phyloP scores from a whole-genome alignment of 2,797 vertebrate species.

The Chaetodon trifasciatus region DNA sequence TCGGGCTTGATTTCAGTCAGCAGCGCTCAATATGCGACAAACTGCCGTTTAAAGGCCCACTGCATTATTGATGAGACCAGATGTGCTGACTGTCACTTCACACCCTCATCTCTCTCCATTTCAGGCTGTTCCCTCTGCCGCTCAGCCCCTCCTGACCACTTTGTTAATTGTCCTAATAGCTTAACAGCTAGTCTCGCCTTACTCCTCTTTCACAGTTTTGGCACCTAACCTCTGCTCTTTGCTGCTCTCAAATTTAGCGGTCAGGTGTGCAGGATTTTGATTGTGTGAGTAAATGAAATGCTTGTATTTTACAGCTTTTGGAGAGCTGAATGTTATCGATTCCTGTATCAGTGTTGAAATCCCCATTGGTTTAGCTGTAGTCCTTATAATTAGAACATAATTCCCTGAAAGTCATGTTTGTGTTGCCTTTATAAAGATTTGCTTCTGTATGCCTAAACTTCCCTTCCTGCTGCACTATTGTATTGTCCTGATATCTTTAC shows the following conservation, averaged over 20 bases:
- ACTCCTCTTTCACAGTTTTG: conserved; percentile 47
- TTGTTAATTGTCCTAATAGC: conserved; percentile 82
- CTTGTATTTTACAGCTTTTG: conserved; percentile 22
- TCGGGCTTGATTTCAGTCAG: conserved; percentile 84
- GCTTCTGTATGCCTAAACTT: not conserved
- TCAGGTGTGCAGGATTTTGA: conserved; percentile 6
- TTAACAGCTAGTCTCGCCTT: conserved; percentile 71
- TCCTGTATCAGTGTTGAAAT: not conserved
- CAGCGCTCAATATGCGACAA: conserved; percentile 85
- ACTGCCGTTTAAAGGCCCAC: conserved; percentile 86
- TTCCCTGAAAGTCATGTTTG: not conserved
- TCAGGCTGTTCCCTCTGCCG: conserved; percentile 58
- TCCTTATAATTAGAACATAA: not conserved
- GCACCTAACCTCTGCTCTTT: conserved; percentile 47
- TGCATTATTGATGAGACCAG: conserved; percentile 89
- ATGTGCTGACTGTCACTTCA: conserved; percentile 90
- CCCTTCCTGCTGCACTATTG: not conserved
- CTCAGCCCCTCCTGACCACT: conserved; percentile 73
- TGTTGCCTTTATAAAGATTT: not conserved
- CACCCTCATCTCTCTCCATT: conserved; percentile 77
- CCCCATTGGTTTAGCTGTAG: conserved; percentile 9
- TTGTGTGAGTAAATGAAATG: conserved; percentile 24
- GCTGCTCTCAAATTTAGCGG: conserved; percentile 48
- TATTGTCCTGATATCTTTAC: not conserved
- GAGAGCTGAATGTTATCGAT: conserved; percentile 15